These are phyloP conservation scores for Bubo scandiacus DNA, from an alignment of 2,113 vertebrate genomes.

Conservation along the genomic window DNA sequence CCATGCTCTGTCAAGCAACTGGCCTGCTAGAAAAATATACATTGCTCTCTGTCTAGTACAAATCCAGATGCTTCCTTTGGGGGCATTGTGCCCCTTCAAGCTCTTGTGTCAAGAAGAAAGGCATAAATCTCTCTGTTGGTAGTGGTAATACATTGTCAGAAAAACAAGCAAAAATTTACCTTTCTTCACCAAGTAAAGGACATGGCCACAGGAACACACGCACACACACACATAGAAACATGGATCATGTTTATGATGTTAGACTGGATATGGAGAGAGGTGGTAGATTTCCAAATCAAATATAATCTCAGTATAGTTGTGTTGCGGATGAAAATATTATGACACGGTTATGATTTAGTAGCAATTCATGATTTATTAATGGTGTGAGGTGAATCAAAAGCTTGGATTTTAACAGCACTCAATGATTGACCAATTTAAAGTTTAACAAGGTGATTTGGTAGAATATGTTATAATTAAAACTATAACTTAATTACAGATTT, in stretches of 20 bases:
- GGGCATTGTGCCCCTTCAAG: not conserved
- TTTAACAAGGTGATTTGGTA: too few relatives aligned
- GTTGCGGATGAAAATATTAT: too few relatives aligned
- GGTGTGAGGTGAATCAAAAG: too few relatives aligned
- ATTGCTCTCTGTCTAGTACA: not conserved
- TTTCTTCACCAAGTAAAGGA: not conserved
- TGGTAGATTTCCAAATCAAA: not conserved
- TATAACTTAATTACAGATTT: too few relatives aligned
- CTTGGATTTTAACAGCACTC: too few relatives aligned
- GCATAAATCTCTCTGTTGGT: not conserved
- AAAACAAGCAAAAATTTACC: not conserved
- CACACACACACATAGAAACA: not conserved
- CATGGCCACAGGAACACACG: not conserved
- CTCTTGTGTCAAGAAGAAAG: not conserved
- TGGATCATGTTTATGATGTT: not conserved
- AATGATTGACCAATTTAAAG: too few relatives aligned
- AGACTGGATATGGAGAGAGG: not conserved
- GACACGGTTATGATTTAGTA: too few relatives aligned
- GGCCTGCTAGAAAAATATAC: not conserved
- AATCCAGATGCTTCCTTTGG: not conserved
- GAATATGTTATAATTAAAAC: too few relatives aligned
- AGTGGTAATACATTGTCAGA: not conserved
- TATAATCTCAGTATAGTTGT: accelerated
- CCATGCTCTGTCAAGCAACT: not conserved
- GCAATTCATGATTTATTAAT: too few relatives aligned